Percentiles rank a stretch among this genome's conserved stretches.
Conservation (phyloP, 2,113 vertebrate species). For the Ochotona princeps region DNA sequence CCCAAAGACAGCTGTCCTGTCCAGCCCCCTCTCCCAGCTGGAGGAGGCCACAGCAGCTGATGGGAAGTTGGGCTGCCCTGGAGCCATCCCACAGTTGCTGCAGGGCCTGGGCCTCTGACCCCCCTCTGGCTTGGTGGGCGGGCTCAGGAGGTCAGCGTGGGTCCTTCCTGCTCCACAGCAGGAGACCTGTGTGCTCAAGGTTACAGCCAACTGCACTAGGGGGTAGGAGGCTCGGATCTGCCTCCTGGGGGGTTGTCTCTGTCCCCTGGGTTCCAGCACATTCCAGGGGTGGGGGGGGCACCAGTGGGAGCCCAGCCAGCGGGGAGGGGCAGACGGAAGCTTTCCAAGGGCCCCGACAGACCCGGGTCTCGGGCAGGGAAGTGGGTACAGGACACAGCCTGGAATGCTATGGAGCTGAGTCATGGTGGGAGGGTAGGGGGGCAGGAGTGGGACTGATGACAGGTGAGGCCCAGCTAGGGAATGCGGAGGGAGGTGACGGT, state of each 20-base stretch:
- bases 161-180: neutral
- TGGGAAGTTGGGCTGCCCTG: fast-evolving
- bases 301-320: neutral
- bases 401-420: neutral
- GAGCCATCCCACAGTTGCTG: fast-evolving
- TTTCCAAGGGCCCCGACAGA: too few relatives aligned
- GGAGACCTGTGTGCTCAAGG: neutral
- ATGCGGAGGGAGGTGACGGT: neutral
- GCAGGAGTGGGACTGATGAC: neutral
- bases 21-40: too few relatives aligned
- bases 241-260: fast-evolving
- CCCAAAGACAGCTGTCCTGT: neutral
- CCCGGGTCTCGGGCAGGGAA: neutral
- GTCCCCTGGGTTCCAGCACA: too few relatives aligned
- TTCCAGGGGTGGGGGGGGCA: neutral
- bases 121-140: neutral
- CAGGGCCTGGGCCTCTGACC: too few relatives aligned
- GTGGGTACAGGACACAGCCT: fast-evolving
- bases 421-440: neutral
- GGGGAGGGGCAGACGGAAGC: fast-evolving
- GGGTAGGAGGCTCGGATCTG: neutral
- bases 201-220: neutral
- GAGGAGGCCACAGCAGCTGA: neutral
- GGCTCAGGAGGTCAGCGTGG: too few relatives aligned
- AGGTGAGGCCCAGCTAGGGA: neutral